Evolutionary conservation across 92 coral and sea anemone genomes (phyloP).

Genomic region (Porites cylindrica): DNA sequence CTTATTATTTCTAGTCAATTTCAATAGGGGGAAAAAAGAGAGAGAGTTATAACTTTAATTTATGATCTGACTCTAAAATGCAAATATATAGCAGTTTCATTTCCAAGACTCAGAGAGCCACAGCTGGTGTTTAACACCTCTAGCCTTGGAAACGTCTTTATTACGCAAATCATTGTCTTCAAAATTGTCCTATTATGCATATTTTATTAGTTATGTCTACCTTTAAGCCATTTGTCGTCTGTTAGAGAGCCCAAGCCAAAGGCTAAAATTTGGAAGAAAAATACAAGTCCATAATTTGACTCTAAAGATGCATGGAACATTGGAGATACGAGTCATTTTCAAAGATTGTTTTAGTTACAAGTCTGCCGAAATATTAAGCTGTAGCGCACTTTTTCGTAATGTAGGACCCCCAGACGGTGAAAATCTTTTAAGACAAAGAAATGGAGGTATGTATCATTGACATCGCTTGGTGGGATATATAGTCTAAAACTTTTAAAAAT

Average conservation of each 20-base stretch:
- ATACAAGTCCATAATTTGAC: not conserved
- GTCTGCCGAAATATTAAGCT: not conserved
- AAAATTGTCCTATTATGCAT: constrained; percentile 7
- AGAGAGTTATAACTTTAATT: too few species aligned
- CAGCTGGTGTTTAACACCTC: constrained; percentile 36
- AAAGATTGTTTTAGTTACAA: not conserved
- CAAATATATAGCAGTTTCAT: not conserved
- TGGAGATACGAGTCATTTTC: too few species aligned
- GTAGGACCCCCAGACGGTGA: not conserved
- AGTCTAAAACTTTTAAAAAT: not conserved
- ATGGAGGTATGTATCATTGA: not conserved
- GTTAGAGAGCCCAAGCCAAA: not conserved
- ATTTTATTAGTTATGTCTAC: constrained; percentile 26
- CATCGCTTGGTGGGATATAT: not conserved
- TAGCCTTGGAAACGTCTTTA: not conserved
- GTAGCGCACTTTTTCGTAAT: not conserved
- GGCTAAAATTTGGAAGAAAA: not conserved
- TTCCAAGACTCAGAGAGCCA: not conserved
- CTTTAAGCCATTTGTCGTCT: not conserved
- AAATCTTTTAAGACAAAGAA: not conserved
- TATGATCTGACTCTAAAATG: not conserved
- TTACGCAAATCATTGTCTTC: not conserved
- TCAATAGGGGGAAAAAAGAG: too few species aligned
- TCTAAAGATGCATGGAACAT: too few species aligned
- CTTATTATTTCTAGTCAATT: too few species aligned